These are phyloP conservation scores for Vulpes vulpes DNA, from an alignment of 2,113 vertebrate genomes.

Conservation along the genomic window DNA sequence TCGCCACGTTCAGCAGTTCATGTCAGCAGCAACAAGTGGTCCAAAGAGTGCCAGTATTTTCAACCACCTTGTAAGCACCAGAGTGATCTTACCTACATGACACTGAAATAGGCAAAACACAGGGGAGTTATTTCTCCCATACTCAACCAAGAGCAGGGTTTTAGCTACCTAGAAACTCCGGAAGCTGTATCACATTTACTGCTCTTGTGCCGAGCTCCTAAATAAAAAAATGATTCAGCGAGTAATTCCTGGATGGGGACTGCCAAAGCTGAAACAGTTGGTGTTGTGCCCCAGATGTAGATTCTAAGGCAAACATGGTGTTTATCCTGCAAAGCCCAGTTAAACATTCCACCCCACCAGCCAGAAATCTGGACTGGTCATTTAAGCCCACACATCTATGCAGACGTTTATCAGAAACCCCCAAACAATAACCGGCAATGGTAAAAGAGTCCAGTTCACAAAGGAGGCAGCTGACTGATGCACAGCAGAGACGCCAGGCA, in stretches of 20 bases:
- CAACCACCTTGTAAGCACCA: not conserved
- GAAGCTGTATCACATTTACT: accelerated
- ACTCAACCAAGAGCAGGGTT: not conserved
- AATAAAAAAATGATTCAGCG: too few relatives aligned
- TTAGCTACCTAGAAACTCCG: not conserved
- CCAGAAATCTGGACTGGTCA: too few relatives aligned
- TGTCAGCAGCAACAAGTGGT: not conserved
- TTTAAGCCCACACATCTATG: not conserved
- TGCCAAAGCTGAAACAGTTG: too few relatives aligned
- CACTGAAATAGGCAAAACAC: not conserved
- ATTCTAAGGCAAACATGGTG: not conserved
- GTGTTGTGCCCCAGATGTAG: not conserved
- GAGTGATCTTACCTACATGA: not conserved
- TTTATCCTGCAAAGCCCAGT: not conserved
- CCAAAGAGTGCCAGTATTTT: not conserved
- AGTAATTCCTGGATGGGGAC: not conserved
- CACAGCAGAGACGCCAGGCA: too few relatives aligned
- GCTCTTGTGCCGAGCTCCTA: not conserved
- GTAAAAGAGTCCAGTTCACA: not conserved
- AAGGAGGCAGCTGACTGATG: not conserved
- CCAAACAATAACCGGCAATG: not conserved
- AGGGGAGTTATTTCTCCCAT: not conserved
- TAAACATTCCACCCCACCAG: accelerated
- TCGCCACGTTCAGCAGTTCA: accelerated
- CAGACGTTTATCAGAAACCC: not conserved